A percentile compares a stretch with the other conserved stretches of the same genome.
These are phyloP conservation scores for Marmota monax DNA, from an alignment of 2,113 vertebrate species.

Conservation along the genomic window DNA sequence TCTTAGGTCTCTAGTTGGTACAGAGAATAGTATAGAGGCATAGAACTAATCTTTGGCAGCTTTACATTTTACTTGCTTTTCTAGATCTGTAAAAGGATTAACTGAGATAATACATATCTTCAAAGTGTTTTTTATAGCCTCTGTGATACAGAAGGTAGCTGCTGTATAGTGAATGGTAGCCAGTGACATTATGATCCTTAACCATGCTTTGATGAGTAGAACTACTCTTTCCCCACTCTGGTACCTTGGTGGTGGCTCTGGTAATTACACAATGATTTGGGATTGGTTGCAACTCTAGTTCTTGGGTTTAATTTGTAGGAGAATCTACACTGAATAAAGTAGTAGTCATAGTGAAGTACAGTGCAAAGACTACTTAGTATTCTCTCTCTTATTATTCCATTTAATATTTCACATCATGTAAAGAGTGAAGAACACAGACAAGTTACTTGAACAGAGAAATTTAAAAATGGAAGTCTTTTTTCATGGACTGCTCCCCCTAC, in stretches of 20 bases:
- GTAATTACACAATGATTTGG: neutral
- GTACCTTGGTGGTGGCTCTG: neutral
- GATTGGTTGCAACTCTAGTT: neutral
- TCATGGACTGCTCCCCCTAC: neutral
- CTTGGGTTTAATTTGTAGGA: neutral
- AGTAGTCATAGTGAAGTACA: neutral
- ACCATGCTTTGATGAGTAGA: neutral
- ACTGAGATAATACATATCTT: neutral
- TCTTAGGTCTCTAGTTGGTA: neutral
- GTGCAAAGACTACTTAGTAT: neutral
- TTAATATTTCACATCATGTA: neutral
- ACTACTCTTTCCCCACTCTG: neutral
- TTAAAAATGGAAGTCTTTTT: neutral
- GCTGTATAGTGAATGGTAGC: neutral
- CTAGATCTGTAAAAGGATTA: neutral
- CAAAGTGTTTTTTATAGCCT: neutral
- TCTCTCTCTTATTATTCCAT: neutral
- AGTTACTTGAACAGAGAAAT: slow-evolving; percentile 34
- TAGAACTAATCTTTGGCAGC: neutral
- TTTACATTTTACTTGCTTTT: neutral
- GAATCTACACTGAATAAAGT: neutral
- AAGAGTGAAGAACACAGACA: neutral
- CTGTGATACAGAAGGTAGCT: neutral
- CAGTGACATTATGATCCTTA: neutral
- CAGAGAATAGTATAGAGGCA: neutral